Evolutionary conservation across 2,888 invertebrate genomes (phyloP).

Genomic region (Drosophila phalerata): DNA sequence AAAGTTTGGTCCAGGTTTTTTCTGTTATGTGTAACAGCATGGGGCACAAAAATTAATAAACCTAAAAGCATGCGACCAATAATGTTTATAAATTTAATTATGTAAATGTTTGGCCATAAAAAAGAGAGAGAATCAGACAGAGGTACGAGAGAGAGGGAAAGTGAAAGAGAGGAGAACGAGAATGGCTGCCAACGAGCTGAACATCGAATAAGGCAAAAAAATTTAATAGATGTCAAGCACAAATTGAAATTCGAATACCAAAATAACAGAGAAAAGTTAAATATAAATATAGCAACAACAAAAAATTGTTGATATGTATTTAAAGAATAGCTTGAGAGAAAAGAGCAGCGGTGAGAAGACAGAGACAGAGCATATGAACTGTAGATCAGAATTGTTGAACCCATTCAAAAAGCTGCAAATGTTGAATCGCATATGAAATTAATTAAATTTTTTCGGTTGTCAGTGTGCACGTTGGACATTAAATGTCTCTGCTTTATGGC

Average conservation of each 20-base stretch:
- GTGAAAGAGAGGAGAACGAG: too few species aligned
- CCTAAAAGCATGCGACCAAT: constrained; percentile 77
- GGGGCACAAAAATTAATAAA: constrained; percentile 69
- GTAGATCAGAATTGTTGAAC: constrained; percentile 24
- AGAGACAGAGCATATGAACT: background rate
- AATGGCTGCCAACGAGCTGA: constrained; percentile 12
- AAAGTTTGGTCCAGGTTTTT: constrained; percentile 12
- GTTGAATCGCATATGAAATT: constrained; percentile 73
- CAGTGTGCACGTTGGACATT: constrained; percentile 61
- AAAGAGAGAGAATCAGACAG: constrained; percentile 38
- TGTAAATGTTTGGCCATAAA: constrained; percentile 74
- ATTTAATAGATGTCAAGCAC: constrained; percentile 80
- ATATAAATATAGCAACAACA: constrained; percentile 44
- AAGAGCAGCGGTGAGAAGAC: background rate
- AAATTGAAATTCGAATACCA: constrained; percentile 67
- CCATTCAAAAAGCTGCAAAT: constrained; percentile 37
- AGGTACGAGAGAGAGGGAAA: background rate
- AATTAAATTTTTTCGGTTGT: constrained; percentile 75
- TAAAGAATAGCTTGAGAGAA: background rate
- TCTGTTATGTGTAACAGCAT: constrained; percentile 58
- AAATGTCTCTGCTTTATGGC: constrained; percentile 80
- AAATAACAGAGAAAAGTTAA: constrained; percentile 39
- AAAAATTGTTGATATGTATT: constrained; percentile 29
- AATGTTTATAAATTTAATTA: constrained; percentile 80
- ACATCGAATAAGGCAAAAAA: constrained; percentile 47